These are phyloP conservation scores for Polypedilum pembai DNA, from an alignment of 1,140 invertebrate species.

Conservation along the genomic window DNA sequence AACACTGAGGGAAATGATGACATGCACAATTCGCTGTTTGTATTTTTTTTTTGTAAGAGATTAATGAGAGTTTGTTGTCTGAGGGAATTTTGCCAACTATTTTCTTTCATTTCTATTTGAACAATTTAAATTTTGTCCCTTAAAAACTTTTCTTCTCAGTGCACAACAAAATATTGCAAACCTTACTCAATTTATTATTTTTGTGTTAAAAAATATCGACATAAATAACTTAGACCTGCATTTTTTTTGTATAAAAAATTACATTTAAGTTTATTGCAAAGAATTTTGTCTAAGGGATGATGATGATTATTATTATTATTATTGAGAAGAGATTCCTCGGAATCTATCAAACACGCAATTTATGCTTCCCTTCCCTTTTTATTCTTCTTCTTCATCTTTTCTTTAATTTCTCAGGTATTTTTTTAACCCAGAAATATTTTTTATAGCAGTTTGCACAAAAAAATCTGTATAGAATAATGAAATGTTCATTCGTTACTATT, in stretches of 20 bases:
- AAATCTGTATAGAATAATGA: no score
- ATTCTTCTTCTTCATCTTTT: neutral
- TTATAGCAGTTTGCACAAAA: constrained; percentile 11
- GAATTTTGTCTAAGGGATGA: constrained; percentile 20
- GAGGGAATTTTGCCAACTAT: neutral
- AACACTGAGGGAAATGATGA: neutral
- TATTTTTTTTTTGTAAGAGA: neutral
- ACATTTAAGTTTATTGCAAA: neutral
- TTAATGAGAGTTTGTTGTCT: no score
- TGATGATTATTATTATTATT: neutral
- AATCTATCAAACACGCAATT: constrained; percentile 27
- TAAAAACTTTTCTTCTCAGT: neutral
- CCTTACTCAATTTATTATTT: constrained; percentile 27
- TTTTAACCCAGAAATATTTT: neutral
- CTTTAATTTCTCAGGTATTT: constrained; percentile 20
- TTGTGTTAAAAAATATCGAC: neutral
- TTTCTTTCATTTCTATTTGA: neutral
- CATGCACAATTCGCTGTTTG: neutral
- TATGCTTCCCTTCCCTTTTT: constrained; percentile 4
- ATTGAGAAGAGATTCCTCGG: neutral
- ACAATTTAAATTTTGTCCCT: neutral
- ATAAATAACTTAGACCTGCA: neutral
- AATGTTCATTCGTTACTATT: neutral
- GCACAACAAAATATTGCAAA: neutral
- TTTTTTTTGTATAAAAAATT: constrained; percentile 26